Conservation (phyloP, 2,797 vertebrate species). For the Enteromius afrohamiltoni region DNA sequence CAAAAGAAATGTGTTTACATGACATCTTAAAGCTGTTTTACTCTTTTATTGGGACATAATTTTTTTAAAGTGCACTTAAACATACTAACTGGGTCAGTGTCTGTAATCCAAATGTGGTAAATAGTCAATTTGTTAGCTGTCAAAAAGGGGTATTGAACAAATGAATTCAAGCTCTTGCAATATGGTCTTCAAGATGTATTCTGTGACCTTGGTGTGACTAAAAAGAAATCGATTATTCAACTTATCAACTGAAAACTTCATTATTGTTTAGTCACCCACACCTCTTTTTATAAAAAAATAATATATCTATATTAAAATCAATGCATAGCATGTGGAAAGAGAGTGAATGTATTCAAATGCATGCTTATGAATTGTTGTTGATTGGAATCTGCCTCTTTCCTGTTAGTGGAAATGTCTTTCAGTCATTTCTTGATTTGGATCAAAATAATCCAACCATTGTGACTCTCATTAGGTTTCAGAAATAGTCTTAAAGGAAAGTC, state of each 20-base stretch:
- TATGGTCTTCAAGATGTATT: not conserved
- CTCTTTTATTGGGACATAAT: not conserved
- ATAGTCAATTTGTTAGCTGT: not conserved
- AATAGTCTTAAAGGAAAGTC: slow-evolving; percentile 15
- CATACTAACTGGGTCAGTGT: not conserved
- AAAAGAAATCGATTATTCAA: not conserved
- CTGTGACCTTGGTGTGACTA: not conserved
- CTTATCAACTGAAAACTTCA: not conserved
- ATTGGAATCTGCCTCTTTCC: slow-evolving; percentile 1
- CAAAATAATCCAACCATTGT: slow-evolving; percentile 24
- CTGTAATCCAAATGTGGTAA: not conserved
- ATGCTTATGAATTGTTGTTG: not conserved
- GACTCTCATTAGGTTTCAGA: slow-evolving; percentile 17
- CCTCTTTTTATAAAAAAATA: not conserved
- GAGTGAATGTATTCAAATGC: not conserved
- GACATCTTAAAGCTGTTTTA: not conserved
- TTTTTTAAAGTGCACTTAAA: not conserved
- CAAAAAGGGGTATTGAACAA: not conserved
- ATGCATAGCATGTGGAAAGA: not conserved
- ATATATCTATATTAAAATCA: not conserved
- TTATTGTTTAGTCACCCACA: not conserved
- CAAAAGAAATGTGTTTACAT: not conserved
- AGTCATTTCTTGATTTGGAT: not conserved
- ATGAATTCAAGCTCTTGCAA: not conserved
- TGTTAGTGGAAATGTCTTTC: slow-evolving; percentile 16